Conservation (phyloP, 35 echinoderm and acorn worm genomes). For the Nesometra sesokonis region DNA sequence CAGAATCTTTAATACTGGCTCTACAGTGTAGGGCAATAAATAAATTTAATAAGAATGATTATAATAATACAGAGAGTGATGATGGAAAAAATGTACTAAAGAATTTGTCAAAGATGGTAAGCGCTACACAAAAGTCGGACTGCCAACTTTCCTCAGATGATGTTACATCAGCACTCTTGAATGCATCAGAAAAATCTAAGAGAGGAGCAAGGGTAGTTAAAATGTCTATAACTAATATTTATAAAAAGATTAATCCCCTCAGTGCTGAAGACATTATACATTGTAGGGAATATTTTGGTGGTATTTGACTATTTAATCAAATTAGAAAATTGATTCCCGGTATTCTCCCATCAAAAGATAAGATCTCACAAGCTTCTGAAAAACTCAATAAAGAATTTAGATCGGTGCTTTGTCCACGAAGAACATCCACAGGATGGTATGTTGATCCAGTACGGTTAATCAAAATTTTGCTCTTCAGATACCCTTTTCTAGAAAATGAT, state of each 20-base stretch:
- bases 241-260: conserved; percentile 6
- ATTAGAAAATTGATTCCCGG: conserved; percentile 14
- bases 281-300: conserved; percentile 11
- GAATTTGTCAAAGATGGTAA: too few relatives aligned
- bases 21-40: too few relatives aligned
- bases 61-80: too few relatives aligned
- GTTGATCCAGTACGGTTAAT: conserved; percentile 23
- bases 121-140: too few relatives aligned
- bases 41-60: too few relatives aligned
- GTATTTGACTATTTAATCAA: conserved; percentile 1
- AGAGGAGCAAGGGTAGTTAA: too few relatives aligned
- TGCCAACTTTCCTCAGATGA: too few relatives aligned
- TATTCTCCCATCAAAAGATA: conserved; percentile 2
- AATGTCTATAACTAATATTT: too few relatives aligned
- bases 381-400: conserved; percentile 10
- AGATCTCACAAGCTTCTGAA: background rate
- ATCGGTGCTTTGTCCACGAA: conserved; percentile 14
- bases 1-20: too few relatives aligned
- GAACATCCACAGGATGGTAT: conserved; percentile 32
- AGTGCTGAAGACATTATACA: conserved; percentile 21
- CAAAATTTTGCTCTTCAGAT: conserved; percentile 16
- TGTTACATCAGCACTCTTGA: too few relatives aligned
- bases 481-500: background rate
- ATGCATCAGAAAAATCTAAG: too few relatives aligned
- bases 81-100: too few relatives aligned